Conservation (phyloP, 2,888 invertebrate species). For the Eupithecia inturbata region DNA sequence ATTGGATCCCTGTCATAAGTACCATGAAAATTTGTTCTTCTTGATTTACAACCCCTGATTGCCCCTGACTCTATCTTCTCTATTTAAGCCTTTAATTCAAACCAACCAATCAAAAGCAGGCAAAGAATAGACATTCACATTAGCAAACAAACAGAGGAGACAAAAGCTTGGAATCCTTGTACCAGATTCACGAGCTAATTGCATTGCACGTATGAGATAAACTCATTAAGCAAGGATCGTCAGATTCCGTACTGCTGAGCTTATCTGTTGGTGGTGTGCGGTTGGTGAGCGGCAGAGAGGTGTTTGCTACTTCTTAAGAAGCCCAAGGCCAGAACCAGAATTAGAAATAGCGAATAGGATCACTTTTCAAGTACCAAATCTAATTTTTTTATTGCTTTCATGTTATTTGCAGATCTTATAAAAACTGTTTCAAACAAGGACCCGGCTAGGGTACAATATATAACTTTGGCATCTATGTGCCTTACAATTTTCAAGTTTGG, state of each 20-base stretch:
- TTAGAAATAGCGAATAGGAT: neutral
- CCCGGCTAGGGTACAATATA: no score
- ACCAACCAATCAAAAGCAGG: neutral
- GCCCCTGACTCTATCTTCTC: neutral
- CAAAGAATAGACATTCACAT: slow-evolving; percentile 9
- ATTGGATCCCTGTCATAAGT: no score
- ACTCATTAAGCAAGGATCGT: slow-evolving; percentile 83
- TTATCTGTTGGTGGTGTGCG: slow-evolving; percentile 63
- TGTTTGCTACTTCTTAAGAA: neutral
- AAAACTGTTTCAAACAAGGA: no score
- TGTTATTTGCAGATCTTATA: no score
- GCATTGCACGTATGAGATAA: slow-evolving; percentile 79
- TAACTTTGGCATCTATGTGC: no score
- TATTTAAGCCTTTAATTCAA: neutral
- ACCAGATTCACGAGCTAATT: slow-evolving; percentile 79
- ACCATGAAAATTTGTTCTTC: no score
- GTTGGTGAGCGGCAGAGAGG: slow-evolving; percentile 28
- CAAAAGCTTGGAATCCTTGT: slow-evolving; percentile 66
- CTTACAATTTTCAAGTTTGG: neutral
- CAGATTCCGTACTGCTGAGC: slow-evolving; percentile 74
- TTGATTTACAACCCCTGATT: no score
- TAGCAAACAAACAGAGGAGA: slow-evolving; percentile 32
- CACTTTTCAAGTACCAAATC: no score
- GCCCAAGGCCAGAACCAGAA: neutral
- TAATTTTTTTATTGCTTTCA: no score